phyloP scores from a whole-genome alignment of 2,888 invertebrate genomes.

The Lithosia quadra region DNA sequence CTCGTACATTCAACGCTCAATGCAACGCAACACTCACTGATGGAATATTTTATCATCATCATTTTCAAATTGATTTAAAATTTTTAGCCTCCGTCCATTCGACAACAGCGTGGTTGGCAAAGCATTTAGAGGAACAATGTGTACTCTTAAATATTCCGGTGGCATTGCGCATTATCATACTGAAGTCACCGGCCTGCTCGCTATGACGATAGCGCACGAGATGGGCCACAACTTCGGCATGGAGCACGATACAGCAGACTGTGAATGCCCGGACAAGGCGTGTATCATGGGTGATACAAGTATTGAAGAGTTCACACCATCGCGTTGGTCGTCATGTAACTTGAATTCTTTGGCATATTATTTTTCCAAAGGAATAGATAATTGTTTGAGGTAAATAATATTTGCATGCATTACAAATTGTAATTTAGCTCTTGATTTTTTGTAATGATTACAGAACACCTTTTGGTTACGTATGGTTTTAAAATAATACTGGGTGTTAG shows the following conservation, averaged over 20 bases:
- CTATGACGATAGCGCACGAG: constrained; percentile 31
- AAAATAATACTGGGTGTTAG: no score
- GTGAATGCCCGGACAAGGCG: constrained; percentile 94
- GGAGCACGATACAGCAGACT: constrained; percentile 83
- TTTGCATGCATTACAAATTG: neutral
- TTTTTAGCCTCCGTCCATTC: constrained; percentile 93
- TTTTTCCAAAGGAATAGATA: constrained; percentile 98
- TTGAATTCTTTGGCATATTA: constrained; percentile 94
- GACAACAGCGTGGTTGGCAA: constrained; percentile 98
- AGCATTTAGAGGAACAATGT: constrained; percentile 98
- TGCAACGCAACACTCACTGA: no score
- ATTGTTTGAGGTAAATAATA: constrained; percentile 89
- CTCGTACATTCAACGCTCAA: no score
- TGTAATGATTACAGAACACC: no score
- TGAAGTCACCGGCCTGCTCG: constrained; percentile 9
- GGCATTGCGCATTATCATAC: constrained; percentile 22
- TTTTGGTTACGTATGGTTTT: no score
- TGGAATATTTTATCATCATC: no score
- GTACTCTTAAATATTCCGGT: constrained; percentile 93
- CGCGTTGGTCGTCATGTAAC: constrained; percentile 98
- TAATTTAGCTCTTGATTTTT: no score
- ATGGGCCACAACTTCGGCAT: constrained; percentile 37
- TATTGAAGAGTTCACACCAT: constrained; percentile 91
- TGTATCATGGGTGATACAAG: constrained; percentile 99
- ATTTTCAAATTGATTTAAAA: neutral